Conservation (phyloP, 2,888 invertebrate genomes). For the Pachydiplax longipennis region DNA sequence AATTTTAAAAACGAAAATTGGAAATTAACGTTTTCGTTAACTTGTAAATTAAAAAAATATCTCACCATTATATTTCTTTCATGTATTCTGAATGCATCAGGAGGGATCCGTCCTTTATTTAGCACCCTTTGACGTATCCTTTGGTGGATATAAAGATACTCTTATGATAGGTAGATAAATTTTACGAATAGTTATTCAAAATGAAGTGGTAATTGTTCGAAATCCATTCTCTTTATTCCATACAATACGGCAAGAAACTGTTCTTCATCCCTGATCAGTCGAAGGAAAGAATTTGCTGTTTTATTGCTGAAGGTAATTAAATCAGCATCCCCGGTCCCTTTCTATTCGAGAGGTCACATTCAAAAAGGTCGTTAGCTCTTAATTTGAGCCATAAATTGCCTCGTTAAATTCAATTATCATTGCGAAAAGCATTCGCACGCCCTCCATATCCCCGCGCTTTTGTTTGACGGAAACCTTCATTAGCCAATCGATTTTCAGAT, state of each 20-base stretch:
- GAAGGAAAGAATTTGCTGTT: neutral
- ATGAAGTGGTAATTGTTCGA: too few species aligned
- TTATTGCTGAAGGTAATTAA: neutral
- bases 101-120: too few species aligned
- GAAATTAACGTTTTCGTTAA: too few species aligned
- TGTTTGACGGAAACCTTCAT: neutral
- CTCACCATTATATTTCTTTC: too few species aligned
- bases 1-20: too few species aligned
- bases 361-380: neutral
- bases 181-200: too few species aligned
- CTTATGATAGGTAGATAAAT: too few species aligned
- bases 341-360: neutral
- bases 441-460: neutral
- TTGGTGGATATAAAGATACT: too few species aligned
- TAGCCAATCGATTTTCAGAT: neutral
- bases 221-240: too few species aligned
- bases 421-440: neutral
- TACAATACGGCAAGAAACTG: neutral
- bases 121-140: too few species aligned
- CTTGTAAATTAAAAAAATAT: too few species aligned
- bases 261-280: neutral
- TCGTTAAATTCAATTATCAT: neutral
- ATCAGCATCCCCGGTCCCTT: neutral
- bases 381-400: neutral
- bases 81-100: too few species aligned